Evolutionary conservation across 2,888 invertebrate species (phyloP).

Genomic region (Synergus gifuensis): DNA sequence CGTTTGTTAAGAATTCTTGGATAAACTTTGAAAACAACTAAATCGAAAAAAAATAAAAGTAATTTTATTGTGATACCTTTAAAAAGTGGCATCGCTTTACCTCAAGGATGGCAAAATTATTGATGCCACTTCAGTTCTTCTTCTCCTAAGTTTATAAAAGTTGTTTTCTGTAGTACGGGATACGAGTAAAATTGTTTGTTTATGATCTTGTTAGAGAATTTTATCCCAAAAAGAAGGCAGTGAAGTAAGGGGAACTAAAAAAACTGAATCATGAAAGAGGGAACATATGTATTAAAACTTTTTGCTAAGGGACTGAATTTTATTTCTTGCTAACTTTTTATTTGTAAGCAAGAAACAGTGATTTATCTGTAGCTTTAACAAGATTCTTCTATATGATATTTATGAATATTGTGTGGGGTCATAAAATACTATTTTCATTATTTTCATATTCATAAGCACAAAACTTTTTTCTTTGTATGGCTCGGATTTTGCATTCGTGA

Average conservation of each 20-base stretch:
- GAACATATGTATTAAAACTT: too few species aligned
- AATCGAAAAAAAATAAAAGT: neutral
- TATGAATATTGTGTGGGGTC: neutral
- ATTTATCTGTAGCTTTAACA: neutral
- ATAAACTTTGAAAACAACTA: too few species aligned
- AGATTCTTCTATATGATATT: neutral
- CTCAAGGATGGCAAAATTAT: neutral
- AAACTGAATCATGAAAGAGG: too few species aligned
- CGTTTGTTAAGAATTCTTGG: too few species aligned
- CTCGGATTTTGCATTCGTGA: neutral
- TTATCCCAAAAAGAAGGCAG: too few species aligned
- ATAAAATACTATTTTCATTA: neutral
- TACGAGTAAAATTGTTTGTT: neutral
- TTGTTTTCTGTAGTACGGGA: neutral
- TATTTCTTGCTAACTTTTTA: too few species aligned
- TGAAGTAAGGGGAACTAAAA: too few species aligned
- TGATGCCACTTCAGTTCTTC: neutral
- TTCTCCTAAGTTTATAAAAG: neutral
- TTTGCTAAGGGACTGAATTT: too few species aligned
- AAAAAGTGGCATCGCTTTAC: neutral
- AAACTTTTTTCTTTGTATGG: neutral
- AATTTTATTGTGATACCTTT: neutral
- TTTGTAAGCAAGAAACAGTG: too few species aligned
- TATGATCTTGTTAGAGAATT: too few species aligned
- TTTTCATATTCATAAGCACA: constrained; percentile 7